Percentiles rank a stretch among this genome's conserved stretches.
These are phyloP conservation scores for Melinaea menophilus DNA, from an alignment of 2,888 invertebrate genomes.

Conservation along the genomic window DNA sequence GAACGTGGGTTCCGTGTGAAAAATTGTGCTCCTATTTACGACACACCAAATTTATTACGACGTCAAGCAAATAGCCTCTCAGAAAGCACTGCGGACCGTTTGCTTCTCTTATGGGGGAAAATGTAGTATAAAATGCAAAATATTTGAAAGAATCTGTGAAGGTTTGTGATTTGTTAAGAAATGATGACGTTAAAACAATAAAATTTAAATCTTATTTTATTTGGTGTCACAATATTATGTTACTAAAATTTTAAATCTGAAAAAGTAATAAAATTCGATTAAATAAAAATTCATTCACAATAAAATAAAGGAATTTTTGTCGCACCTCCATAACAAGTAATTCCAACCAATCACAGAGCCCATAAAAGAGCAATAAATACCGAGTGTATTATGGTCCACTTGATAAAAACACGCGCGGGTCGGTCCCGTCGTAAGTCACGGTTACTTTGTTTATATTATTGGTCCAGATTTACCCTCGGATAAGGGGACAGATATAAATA, in stretches of 20 bases:
- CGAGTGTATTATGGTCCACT: conserved; percentile 27
- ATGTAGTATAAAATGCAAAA: conserved; percentile 2
- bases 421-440: conserved; percentile 34
- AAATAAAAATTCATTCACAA: background rate
- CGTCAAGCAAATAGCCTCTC: conserved; percentile 54
- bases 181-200: background rate
- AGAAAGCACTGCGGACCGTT: conserved; percentile 3
- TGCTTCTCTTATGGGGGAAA: conserved; percentile 1
- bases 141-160: background rate
- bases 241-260: background rate
- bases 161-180: background rate
- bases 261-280: background rate
- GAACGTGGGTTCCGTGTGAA: conserved; percentile 10
- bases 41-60: conserved; percentile 55
- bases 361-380: conserved; percentile 5
- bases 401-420: conserved; percentile 33
- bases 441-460: conserved; percentile 6
- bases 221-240: background rate
- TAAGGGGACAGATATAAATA: background rate
- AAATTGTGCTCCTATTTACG: conserved; percentile 22
- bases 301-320: no score
- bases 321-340: no score
- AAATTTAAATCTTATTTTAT: background rate
- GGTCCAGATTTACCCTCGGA: conserved; percentile 1
- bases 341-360: background rate